Conservation (phyloP, 2,113 vertebrate species). For the Phalacrocorax aristotelis region DNA sequence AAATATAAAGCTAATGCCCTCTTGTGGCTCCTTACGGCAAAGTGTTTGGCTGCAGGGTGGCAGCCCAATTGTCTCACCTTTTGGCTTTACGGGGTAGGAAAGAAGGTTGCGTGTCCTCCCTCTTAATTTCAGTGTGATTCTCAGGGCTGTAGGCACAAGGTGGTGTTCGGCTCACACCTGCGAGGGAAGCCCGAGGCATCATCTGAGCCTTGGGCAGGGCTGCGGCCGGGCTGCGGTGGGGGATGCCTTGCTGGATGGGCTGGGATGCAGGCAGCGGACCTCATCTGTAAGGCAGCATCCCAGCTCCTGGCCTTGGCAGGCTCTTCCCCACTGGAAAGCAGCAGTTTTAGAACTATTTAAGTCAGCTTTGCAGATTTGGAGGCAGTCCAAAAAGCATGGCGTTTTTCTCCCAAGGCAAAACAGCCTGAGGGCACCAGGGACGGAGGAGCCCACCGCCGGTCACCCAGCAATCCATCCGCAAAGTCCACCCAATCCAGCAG, state of each 20-base stretch:
- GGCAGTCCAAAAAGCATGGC: background rate
- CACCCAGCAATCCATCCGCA: background rate
- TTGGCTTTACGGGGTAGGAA: background rate
- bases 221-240: rapidly evolving
- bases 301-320: background rate
- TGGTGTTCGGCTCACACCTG: background rate
- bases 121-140: background rate
- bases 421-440: background rate
- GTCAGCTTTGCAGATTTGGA: background rate
- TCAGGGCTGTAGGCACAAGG: too few species aligned
- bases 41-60: background rate
- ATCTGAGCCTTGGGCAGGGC: background rate
- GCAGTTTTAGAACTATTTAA: background rate
- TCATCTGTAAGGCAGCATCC: background rate
- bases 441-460: background rate
- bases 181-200: background rate
- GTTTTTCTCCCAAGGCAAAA: background rate
- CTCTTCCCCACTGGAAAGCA: background rate
- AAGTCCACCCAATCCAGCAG: background rate
- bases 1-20: slow-evolving; percentile 40
- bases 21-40: slow-evolving; percentile 25
- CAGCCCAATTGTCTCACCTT: background rate
- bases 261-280: background rate
- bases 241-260: background rate
- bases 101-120: too few species aligned